phyloP scores from a whole-genome alignment of 2,113 vertebrate species.

The Sula dactylatra region DNA sequence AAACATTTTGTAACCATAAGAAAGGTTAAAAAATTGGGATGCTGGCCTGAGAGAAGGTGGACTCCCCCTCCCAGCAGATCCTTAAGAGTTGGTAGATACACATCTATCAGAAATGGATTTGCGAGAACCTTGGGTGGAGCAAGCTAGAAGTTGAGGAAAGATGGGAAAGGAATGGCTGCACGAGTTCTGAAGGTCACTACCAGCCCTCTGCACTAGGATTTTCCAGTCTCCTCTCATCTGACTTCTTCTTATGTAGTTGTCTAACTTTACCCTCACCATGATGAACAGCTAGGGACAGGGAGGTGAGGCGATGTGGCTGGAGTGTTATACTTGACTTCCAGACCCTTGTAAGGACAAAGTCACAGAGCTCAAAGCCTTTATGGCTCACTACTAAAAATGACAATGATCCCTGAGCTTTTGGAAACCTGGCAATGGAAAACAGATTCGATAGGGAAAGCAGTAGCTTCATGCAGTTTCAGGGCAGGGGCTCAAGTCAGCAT shows the following conservation, averaged over 20 bases:
- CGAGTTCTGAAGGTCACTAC: background rate
- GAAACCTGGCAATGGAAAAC: background rate
- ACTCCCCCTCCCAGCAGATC: background rate
- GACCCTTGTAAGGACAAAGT: background rate
- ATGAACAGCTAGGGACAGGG: background rate
- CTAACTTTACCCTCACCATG: background rate
- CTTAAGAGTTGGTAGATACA: background rate
- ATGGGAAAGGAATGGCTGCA: background rate
- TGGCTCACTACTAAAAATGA: background rate
- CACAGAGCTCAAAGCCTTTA: background rate
- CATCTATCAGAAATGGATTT: background rate
- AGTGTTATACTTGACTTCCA: background rate
- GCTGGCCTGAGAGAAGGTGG: background rate
- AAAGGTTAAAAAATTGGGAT: background rate
- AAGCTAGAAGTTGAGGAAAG: background rate
- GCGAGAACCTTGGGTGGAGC: background rate
- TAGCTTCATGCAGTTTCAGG: background rate
- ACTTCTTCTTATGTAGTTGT: background rate
- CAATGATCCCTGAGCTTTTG: background rate
- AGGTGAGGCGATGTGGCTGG: background rate
- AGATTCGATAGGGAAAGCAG: background rate
- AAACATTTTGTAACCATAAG: background rate
- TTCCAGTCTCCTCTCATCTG: background rate
- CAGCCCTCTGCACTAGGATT: background rate
- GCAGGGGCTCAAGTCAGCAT: background rate